Evolutionary conservation across 1,140 invertebrate species (phyloP).

Genomic region (Cydia splendana): DNA sequence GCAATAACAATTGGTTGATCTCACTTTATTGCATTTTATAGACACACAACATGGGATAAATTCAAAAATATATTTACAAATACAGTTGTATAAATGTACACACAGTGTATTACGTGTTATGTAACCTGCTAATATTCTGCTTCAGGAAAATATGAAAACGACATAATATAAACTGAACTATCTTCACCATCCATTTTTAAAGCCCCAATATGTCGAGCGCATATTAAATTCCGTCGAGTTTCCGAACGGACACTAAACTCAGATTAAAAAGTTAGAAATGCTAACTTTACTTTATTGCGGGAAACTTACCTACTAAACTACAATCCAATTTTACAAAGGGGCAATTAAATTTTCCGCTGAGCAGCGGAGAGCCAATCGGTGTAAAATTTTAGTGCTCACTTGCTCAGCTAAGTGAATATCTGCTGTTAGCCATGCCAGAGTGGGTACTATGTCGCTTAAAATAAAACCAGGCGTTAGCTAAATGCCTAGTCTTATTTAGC

Average conservation of each 20-base stretch:
- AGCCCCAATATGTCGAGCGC: background rate
- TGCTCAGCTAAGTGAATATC: constrained; percentile 9
- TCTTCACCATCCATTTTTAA: background rate
- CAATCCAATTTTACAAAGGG: constrained; percentile 1
- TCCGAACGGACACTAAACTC: background rate
- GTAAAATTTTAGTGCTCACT: constrained; percentile 16
- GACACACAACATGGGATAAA: too few relatives aligned
- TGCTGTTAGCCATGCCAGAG: background rate
- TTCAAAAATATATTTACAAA: too few relatives aligned
- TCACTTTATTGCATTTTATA: too few relatives aligned
- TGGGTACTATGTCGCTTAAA: background rate
- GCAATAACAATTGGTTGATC: too few relatives aligned
- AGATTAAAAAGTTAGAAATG: background rate
- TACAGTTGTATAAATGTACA: too few relatives aligned
- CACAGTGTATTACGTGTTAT: background rate
- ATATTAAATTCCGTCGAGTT: background rate
- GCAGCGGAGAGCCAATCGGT: background rate
- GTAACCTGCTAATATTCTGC: background rate
- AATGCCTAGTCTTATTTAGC: too few relatives aligned
- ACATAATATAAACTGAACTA: background rate
- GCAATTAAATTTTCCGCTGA: constrained; percentile 8
- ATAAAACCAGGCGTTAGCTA: background rate
- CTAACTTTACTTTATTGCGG: background rate
- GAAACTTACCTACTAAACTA: background rate
- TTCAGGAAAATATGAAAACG: background rate